phyloP scores from a whole-genome alignment of 2,888 invertebrate species.

The Aphrophora alni region DNA sequence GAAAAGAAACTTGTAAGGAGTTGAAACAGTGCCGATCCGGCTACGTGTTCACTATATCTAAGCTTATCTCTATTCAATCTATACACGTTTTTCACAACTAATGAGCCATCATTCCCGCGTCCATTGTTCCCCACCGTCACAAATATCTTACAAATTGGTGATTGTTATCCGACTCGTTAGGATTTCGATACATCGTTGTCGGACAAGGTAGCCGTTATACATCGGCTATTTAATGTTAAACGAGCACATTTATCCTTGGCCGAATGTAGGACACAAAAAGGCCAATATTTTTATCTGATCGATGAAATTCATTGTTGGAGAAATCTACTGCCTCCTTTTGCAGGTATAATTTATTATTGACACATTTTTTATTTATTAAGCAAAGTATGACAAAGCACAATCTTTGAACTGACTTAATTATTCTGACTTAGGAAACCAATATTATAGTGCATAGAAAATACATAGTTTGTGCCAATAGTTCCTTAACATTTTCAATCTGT shows the following conservation, averaged over 20 bases:
- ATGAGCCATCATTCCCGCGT: neutral
- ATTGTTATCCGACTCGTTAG: neutral
- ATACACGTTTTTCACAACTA: neutral
- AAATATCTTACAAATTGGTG: conserved; percentile 5
- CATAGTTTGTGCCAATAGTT: too few species aligned
- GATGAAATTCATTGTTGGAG: neutral
- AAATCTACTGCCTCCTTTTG: neutral
- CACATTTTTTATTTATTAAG: too few species aligned
- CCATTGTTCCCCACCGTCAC: neutral
- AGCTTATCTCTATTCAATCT: neutral
- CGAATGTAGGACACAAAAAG: neutral
- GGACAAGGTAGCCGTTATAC: neutral
- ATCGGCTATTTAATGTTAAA: neutral
- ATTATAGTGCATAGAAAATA: too few species aligned
- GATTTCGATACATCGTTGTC: neutral
- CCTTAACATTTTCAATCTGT: too few species aligned
- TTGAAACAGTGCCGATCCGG: too few species aligned
- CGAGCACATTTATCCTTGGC: neutral
- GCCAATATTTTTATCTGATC: neutral
- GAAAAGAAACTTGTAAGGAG: too few species aligned
- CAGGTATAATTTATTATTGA: too few species aligned
- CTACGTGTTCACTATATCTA: neutral
- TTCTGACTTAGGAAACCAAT: too few species aligned
- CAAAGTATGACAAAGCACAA: too few species aligned
- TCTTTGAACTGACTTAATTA: too few species aligned